Conservation (phyloP, 2,888 invertebrate species). For the Galerucella pusilla region DNA sequence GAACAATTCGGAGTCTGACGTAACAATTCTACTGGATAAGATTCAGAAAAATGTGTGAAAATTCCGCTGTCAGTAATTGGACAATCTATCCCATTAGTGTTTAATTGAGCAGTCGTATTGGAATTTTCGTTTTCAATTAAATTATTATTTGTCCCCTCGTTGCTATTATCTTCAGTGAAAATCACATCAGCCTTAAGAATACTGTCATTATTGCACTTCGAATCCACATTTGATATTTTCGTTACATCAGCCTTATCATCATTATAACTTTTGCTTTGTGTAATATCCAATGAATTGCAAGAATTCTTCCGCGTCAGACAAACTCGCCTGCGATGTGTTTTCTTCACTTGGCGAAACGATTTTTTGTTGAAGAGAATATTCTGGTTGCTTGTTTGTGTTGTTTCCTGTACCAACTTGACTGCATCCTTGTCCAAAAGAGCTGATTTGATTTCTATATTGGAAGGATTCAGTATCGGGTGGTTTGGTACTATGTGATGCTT, state of each 20-base stretch:
- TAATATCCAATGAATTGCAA: conserved; percentile 33
- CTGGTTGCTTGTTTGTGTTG: conserved; percentile 12
- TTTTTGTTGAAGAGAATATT: conserved; percentile 12
- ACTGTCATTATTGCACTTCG: conserved; percentile 40
- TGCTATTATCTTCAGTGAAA: conserved; percentile 5
- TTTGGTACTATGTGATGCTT: conserved; percentile 17
- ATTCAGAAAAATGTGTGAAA: conserved; percentile 36
- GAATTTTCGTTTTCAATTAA: conserved; percentile 13
- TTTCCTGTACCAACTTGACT: conserved; percentile 21
- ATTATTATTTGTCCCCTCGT: conserved; percentile 17
- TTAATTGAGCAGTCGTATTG: conserved; percentile 25
- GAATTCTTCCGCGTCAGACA: conserved; percentile 35
- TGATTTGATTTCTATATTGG: conserved; percentile 14
- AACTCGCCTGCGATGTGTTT: conserved; percentile 26
- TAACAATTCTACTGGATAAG: conserved; percentile 30
- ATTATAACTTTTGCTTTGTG: conserved; percentile 27
- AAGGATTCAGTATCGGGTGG: neutral
- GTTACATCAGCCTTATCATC: conserved; percentile 11
- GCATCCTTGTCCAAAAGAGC: conserved; percentile 15
- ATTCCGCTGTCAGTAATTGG: conserved; percentile 27
- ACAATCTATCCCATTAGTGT: conserved; percentile 25
- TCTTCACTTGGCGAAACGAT: conserved; percentile 22
- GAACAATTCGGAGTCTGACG: conserved; percentile 30
- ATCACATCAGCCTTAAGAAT: conserved; percentile 13
- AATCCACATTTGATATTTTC: conserved; percentile 15